phyloP scores from a whole-genome alignment of 2,888 invertebrate genomes.

The Uropetala carovei region DNA sequence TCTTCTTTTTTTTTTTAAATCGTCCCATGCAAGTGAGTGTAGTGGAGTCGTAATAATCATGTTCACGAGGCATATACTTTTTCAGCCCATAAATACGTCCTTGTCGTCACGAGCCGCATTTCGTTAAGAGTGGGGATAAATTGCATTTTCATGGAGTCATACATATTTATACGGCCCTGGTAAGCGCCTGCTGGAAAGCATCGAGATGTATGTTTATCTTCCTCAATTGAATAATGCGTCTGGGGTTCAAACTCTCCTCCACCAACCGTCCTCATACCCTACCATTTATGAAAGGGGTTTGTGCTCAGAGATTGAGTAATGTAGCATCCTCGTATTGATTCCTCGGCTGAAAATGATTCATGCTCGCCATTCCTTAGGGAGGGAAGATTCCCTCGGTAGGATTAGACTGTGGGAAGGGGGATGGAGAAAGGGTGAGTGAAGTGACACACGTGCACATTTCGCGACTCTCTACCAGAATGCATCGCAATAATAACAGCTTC shows the following conservation, averaged over 20 bases:
- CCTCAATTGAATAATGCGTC: conserved; percentile 8
- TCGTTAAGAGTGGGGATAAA: not conserved
- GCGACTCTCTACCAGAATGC: conserved; percentile 11
- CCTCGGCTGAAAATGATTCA: conserved; percentile 10
- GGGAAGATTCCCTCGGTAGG: too few relatives aligned
- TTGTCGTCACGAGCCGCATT: not conserved
- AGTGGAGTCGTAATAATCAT: too few relatives aligned
- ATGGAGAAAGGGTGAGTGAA: too few relatives aligned
- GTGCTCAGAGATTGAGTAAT: not conserved
- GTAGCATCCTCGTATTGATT: conserved; percentile 19
- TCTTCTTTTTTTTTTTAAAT: too few relatives aligned
- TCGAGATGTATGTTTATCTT: conserved; percentile 6
- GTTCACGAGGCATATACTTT: not conserved
- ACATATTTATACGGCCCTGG: not conserved
- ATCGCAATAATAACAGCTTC: not conserved
- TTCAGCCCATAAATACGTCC: not conserved
- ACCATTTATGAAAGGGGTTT: not conserved
- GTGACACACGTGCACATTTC: not conserved
- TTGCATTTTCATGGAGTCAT: conserved; percentile 27
- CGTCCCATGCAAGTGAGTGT: too few relatives aligned
- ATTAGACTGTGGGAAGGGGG: too few relatives aligned
- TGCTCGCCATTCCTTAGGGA: not conserved
- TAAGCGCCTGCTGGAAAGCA: conserved; percentile 18
- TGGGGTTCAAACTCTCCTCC: not conserved
- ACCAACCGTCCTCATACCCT: too few relatives aligned